Conservation (phyloP, 1,140 invertebrate genomes). For the Halictus rubicundus region DNA sequence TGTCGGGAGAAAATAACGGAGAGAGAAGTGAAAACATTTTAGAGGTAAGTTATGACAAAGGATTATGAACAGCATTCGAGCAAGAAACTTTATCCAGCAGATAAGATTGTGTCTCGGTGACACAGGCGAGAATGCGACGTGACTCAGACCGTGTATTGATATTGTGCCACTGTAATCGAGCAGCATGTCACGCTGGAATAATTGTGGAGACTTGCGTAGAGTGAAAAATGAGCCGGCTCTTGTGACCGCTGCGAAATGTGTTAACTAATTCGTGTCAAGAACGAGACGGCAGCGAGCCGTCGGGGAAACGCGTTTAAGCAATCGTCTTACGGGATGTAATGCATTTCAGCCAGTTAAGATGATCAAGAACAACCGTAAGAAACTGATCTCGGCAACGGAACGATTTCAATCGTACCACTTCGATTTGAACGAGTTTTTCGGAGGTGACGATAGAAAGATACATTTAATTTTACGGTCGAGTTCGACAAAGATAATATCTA, state of each 20-base stretch:
- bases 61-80: background rate
- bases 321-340: slow-evolving; percentile 64
- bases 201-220: background rate
- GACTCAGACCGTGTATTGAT: slow-evolving; percentile 16
- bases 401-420: background rate
- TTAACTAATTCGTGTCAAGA: slow-evolving; percentile 56
- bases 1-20: no score
- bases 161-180: slow-evolving; percentile 18
- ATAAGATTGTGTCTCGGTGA: background rate
- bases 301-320: slow-evolving; percentile 55
- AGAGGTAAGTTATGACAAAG: background rate
- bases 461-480: no score
- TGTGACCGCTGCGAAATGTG: slow-evolving; percentile 24
- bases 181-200: slow-evolving; percentile 11
- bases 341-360: slow-evolving; percentile 63
- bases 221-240: slow-evolving; percentile 15
- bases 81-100: background rate
- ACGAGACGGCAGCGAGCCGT: slow-evolving; percentile 36
- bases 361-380: slow-evolving; percentile 50
- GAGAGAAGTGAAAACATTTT: no score
- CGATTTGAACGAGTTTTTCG: no score
- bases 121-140: background rate
- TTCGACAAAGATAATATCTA: no score
- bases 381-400: slow-evolving; percentile 32
- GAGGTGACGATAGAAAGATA: no score